Evolutionary conservation across 2,113 vertebrate genomes (phyloP).

Genomic region (Falco punctatus): DNA sequence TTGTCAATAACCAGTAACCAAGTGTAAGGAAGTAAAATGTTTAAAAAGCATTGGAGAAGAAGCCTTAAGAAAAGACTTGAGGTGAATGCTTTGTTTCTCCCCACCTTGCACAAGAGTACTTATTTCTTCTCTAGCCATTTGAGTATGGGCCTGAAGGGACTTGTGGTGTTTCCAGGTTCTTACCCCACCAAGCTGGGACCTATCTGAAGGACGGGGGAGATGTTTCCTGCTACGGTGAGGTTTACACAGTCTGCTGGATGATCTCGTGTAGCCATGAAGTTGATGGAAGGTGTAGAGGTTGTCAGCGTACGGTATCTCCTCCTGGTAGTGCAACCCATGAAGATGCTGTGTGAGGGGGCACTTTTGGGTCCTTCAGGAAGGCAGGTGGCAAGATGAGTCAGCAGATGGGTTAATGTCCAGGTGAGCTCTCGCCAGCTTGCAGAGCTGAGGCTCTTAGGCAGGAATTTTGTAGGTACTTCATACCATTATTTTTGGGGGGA

Average conservation of each 20-base stretch:
- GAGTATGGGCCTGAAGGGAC: not conserved
- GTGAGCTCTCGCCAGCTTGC: not conserved
- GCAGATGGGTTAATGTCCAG: not conserved
- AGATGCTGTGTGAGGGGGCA: not conserved
- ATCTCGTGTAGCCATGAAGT: not conserved
- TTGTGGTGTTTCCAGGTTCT: not conserved
- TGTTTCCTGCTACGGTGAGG: fast-evolving
- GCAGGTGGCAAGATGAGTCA: not conserved
- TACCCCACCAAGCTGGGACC: not conserved
- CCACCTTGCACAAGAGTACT: not conserved
- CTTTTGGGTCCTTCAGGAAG: not conserved
- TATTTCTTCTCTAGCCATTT: not conserved
- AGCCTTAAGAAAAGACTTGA: not conserved
- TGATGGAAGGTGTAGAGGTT: not conserved
- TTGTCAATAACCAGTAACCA: not conserved
- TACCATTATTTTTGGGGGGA: no score
- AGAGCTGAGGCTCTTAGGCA: not conserved
- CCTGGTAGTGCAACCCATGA: not conserved
- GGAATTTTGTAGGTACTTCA: not conserved
- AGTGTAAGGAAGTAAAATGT: not conserved
- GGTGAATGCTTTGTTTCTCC: not conserved
- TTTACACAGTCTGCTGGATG: not conserved
- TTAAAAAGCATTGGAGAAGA: not conserved
- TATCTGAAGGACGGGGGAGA: not conserved
- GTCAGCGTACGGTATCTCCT: not conserved